phyloP scores from a whole-genome alignment of 2,797 vertebrate genomes.

The Coregonus sp. region DNA sequence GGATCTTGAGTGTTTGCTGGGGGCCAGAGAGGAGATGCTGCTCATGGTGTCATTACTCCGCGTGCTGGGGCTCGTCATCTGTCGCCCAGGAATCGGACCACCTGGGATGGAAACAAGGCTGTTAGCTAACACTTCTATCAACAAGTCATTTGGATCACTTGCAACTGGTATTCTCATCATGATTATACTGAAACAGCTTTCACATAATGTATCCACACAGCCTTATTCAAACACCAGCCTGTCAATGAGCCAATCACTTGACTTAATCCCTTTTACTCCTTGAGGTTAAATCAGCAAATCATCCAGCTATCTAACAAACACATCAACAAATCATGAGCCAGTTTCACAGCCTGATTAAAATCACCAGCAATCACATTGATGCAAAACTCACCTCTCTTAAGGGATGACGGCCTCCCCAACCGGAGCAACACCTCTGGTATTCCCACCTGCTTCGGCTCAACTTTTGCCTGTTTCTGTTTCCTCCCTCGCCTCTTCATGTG shows the following conservation, averaged over 20 bases:
- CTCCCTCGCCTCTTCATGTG: slow-evolving; percentile 92
- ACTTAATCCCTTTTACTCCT: no score
- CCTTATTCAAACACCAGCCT: no score
- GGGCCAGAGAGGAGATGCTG: slow-evolving; percentile 91
- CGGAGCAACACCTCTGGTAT: slow-evolving; percentile 84
- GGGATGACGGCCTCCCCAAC: slow-evolving; percentile 80
- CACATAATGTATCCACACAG: no score
- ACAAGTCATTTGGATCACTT: not conserved
- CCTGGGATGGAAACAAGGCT: slow-evolving; percentile 12
- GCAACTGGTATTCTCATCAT: no score
- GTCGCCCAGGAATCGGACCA: slow-evolving; percentile 77
- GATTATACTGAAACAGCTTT: no score
- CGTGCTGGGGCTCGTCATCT: slow-evolving; percentile 90
- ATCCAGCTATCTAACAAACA: no score
- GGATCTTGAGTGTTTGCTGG: slow-evolving; percentile 94
- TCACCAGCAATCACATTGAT: not conserved
- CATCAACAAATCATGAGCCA: not conserved
- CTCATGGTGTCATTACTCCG: slow-evolving; percentile 96
- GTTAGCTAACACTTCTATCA: not conserved
- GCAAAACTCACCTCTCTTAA: slow-evolving; percentile 85
- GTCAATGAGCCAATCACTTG: no score
- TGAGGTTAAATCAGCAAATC: no score
- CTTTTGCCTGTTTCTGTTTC: slow-evolving; percentile 86
- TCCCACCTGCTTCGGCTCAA: slow-evolving; percentile 75
- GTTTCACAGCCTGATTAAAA: not conserved